These are phyloP conservation scores for Dinomys branickii DNA, from an alignment of 2,113 vertebrate species.

Conservation along the genomic window DNA sequence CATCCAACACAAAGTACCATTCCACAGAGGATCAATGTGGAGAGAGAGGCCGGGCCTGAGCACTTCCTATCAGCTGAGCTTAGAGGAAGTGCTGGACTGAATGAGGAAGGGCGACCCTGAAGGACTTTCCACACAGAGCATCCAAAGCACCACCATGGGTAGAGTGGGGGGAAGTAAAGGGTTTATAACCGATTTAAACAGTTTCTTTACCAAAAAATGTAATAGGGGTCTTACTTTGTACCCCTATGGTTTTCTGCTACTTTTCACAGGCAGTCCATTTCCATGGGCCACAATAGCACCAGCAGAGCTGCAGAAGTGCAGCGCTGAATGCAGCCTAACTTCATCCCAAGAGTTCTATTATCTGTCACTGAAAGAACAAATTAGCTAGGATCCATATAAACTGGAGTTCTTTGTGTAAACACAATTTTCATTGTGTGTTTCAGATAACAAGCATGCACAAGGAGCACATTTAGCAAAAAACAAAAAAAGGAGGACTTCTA, in stretches of 20 bases:
- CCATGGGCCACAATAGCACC: not conserved
- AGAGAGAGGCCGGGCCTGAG: not conserved
- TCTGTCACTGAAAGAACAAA: not conserved
- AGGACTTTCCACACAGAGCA: not conserved
- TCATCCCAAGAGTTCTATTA: not conserved
- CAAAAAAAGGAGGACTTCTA: slow-evolving; percentile 44
- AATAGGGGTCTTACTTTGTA: not conserved
- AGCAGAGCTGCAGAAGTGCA: not conserved
- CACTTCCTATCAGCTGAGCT: not conserved
- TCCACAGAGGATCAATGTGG: fast-evolving
- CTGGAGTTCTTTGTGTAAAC: slow-evolving; percentile 17
- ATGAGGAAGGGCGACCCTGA: not conserved
- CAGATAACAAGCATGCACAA: not conserved
- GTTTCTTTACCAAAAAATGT: not conserved
- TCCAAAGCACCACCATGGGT: not conserved
- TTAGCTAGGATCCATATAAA: not conserved
- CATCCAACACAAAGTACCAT: not conserved
- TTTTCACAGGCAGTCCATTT: not conserved
- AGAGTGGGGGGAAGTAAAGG: not conserved
- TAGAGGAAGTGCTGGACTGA: not conserved
- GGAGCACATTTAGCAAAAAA: slow-evolving; percentile 50
- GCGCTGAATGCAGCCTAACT: not conserved
- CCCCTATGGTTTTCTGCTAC: not conserved
- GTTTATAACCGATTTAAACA: not conserved
- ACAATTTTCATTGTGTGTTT: slow-evolving; percentile 1